Base-by-base conservation (phyloP, 2,888 invertebrate species). In the Odontothrips loti region DNA sequence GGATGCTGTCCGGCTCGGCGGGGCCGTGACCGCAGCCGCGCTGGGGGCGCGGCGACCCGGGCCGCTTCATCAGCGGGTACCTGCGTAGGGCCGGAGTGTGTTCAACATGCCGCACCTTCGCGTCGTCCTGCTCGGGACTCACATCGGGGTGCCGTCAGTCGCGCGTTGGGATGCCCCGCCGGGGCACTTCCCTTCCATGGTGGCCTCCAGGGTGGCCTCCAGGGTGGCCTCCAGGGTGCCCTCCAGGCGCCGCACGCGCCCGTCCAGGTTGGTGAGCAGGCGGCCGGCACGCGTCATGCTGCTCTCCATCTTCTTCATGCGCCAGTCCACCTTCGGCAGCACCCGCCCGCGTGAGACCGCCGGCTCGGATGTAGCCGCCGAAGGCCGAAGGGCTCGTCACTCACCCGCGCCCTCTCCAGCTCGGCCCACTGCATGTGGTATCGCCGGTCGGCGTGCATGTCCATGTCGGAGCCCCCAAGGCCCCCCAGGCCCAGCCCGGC, bases 261-360 rank as follows among this genome's bases (percentile, higher is more conserved):
- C 68, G 68, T 75, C 68, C 68, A 75, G 68, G 68, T 75, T 75
- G 68, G 68, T 75, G 68, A 75, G 68, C 68, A 75, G 68, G 27
- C 23, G 27, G 23, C 23, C 68, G 0, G 68, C 68, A 12, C 68
- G 27, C 23, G 12, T 75, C 68, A 23, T 27, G 23, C 23, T 75
- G 68, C 27, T 27, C 68, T 75, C 68, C 68, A 75, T 23, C 68
- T 75, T 75, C 68, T 75, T 75, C 23, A 23, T 27, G 27, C 68
- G 68, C 68, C 68, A 75, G 68, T 75, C 68, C 17, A 58, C 17
- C 58, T 58, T 1, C 34, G 34, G 34, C 34, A 43, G 34, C 34
- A 2, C 34, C 34, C 34, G 34, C 34, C 34, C 34, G 3, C 34
- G 34, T 43, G 3, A 43, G 34, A 43, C 3, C 34, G 34, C 34